Base-by-base conservation (phyloP, 2,888 invertebrate genomes). In the Polia nebulosa region DNA sequence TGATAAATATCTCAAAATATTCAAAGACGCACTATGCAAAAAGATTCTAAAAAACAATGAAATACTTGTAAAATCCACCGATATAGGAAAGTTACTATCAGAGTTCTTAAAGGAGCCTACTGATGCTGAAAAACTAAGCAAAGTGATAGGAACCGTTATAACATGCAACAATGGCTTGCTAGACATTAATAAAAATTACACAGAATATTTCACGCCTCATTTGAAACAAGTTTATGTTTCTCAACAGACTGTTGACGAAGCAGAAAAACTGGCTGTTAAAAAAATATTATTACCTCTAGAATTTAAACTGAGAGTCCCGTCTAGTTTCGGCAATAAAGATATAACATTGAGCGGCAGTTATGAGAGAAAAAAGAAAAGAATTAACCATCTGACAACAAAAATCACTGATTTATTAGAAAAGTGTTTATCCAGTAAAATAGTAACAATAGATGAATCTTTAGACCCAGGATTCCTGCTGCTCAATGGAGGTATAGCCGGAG, bases 301-400 rank as follows among this genome's bases (percentile, higher is more conserved):
- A 5, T 34, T 59, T 9, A 9, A 32, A n/a, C 20, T 57, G 6
- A 57, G 2, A 34, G 59, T 60, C 11, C 60, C 60, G 4, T n/a
- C 20, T 36, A 6, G 27, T 27, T 60, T 58, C 4, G 60, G 60
- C 20, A 60, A 60, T 58, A 60, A 60, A 36, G 60, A 60, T 20
- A 27, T 60, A 7, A 58, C n/a, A 7, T 1, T 32, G 8, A 6
- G 9, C n/a, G 8, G 25, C 17, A 27, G 3, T 9, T 25, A 47
- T 13, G 13, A 9, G 11, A 34, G n/a, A 20, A 29, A 29, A n/a
- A 11, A 11, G 11, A 11, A 8, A 17, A 29, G 51, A 29, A 51
- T 51, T n/a, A 4, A 29, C 5, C 17, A 29, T 29, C n/a, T 29
- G 11, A 29, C n/a, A 11, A 6, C 1, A 9, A n/a, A 9, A 29